phyloP scores from a whole-genome alignment of 1,140 invertebrate species.

The Lucilia cuprina region DNA sequence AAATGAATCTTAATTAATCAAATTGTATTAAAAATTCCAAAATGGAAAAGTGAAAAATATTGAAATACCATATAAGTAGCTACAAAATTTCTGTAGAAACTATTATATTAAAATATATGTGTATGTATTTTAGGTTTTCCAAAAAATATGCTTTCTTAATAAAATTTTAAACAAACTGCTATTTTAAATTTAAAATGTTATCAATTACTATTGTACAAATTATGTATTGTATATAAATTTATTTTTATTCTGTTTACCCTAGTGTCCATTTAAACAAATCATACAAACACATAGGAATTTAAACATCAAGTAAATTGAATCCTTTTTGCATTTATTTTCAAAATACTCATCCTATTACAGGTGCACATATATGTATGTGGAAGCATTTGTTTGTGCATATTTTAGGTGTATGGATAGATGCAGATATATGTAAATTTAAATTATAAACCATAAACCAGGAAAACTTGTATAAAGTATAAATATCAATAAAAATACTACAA shows the following conservation, averaged over 20 bases:
- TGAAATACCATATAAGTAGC: neutral
- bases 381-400: too few relatives aligned
- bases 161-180: too few relatives aligned
- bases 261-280: neutral
- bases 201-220: too few relatives aligned
- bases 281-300: neutral
- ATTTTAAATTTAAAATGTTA: too few relatives aligned
- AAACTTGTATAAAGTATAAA: neutral
- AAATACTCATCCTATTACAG: neutral
- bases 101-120: too few relatives aligned
- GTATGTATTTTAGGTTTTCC: too few relatives aligned
- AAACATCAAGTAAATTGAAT: neutral
- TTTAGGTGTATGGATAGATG: neutral
- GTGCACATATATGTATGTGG: neutral
- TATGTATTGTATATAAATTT: too few relatives aligned
- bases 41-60: neutral
- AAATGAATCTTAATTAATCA: neutral
- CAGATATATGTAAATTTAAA: neutral
- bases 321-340: neutral
- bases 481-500: neutral
- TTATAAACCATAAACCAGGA: conserved; percentile 28
- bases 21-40: neutral
- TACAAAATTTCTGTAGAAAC: neutral
- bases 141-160: too few relatives aligned
- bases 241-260: neutral